Percentiles rank a stretch among this genome's conserved stretches.
phyloP scores from a whole-genome alignment of 1,140 invertebrate species.

The Neodiprion pinetum region DNA sequence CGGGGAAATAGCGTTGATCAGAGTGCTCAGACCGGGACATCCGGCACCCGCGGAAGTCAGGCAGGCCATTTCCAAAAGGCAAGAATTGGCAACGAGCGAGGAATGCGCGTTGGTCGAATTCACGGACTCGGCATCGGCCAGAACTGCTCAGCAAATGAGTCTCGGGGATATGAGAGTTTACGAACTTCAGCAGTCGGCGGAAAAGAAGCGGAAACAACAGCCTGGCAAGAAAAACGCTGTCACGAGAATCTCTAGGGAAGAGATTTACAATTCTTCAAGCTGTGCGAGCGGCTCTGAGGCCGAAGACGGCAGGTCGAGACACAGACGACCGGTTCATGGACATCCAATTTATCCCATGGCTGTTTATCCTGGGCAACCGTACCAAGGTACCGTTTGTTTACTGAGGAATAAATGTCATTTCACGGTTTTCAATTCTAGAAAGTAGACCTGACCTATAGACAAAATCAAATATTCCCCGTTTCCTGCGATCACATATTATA shows the following conservation, averaged over 20 bases:
- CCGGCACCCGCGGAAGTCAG: slow-evolving; percentile 83
- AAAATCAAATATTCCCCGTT: background rate
- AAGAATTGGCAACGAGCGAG: slow-evolving; percentile 78
- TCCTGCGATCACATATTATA: background rate
- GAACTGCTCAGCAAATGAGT: slow-evolving; percentile 74
- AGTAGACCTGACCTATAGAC: background rate
- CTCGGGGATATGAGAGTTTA: slow-evolving; percentile 52
- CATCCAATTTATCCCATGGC: slow-evolving; percentile 40
- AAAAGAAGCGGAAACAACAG: slow-evolving; percentile 55
- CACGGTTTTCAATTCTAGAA: background rate
- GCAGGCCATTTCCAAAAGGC: slow-evolving; percentile 88
- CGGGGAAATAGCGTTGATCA: slow-evolving; percentile 86
- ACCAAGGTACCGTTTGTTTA: slow-evolving; percentile 40
- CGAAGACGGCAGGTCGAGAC: slow-evolving; percentile 60
- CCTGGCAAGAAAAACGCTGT: slow-evolving; percentile 51
- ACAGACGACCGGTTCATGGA: slow-evolving; percentile 38
- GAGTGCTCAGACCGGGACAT: slow-evolving; percentile 85
- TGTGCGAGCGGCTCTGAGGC: slow-evolving; percentile 74
- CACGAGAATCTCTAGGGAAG: slow-evolving; percentile 44
- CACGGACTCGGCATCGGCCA: slow-evolving; percentile 83
- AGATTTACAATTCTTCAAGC: slow-evolving; percentile 62
- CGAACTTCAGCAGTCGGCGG: slow-evolving; percentile 60
- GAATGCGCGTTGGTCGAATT: slow-evolving; percentile 91
- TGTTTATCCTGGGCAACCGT: slow-evolving; percentile 43
- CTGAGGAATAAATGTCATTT: background rate